A percentile compares a stretch with the other conserved stretches of the same genome.
These are phyloP conservation scores for Phalacrocorax brasilianus DNA, from an alignment of 2,113 vertebrate genomes.

Conservation along the genomic window DNA sequence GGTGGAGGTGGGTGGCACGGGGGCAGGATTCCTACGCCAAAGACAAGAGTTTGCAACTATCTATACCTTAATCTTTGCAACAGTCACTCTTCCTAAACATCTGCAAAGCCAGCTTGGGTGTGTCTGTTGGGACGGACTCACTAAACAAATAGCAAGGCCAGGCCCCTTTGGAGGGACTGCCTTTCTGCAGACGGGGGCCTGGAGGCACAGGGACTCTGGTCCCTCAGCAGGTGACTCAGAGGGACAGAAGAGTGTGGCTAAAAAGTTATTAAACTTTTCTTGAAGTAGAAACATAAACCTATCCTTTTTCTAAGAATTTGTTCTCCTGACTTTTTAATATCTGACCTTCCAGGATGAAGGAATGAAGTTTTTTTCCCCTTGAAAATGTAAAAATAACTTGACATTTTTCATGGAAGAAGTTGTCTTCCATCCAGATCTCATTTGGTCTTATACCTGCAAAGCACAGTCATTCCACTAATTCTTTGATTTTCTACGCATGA, in stretches of 20 bases:
- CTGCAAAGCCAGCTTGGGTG: not conserved
- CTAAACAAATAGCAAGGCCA: not conserved
- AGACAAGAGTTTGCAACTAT: not conserved
- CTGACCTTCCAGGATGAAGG: constrained; percentile 29
- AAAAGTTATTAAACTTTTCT: not conserved
- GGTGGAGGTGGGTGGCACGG: not conserved
- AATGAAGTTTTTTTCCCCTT: not conserved
- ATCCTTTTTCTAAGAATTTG: not conserved
- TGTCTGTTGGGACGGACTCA: not conserved
- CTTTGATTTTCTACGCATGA: constrained; percentile 32
- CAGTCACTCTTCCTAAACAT: not conserved
- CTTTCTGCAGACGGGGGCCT: not conserved
- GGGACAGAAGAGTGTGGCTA: not conserved
- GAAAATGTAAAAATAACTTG: constrained; percentile 36
- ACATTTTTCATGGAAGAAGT: constrained; percentile 37
- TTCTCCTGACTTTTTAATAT: constrained; percentile 41
- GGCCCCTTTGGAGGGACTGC: not conserved
- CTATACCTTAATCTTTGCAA: not conserved
- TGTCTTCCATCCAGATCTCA: constrained; percentile 7
- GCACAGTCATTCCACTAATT: not conserved
- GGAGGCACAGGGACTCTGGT: not conserved
- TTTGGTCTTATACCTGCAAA: not conserved
- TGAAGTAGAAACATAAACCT: not conserved
- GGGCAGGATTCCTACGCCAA: not conserved
- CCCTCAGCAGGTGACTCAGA: not conserved